These are phyloP conservation scores for Caenorhabditis panamensis DNA, from an alignment of 2,888 invertebrate species.

Conservation along the genomic window DNA sequence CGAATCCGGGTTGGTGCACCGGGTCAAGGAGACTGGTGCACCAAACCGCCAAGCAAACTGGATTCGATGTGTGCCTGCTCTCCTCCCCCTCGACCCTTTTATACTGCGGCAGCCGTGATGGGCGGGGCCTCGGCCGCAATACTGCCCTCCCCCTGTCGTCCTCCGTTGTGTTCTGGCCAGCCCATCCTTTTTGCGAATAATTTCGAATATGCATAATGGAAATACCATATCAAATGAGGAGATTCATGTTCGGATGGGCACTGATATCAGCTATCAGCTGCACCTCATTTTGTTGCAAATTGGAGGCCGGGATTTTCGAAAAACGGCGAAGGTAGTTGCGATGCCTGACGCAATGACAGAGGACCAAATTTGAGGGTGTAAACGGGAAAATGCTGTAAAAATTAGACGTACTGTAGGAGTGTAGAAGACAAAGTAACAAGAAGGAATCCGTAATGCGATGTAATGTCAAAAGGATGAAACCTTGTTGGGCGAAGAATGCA, in stretches of 20 bases:
- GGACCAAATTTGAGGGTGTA: slow-evolving; percentile 34
- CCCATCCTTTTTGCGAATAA: slow-evolving; percentile 59
- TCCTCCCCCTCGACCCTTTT: slow-evolving; percentile 56
- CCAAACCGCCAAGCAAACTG: slow-evolving; percentile 56
- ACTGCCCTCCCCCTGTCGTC: slow-evolving; percentile 52
- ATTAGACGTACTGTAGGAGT: slow-evolving; percentile 24
- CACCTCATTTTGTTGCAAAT: slow-evolving; percentile 21
- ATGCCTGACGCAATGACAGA: slow-evolving; percentile 25
- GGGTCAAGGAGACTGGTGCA: slow-evolving; percentile 21
- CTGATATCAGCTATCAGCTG: slow-evolving; percentile 20
- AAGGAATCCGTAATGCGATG: slow-evolving; percentile 4
- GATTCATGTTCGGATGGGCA: slow-evolving; percentile 3
- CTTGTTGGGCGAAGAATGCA: slow-evolving; percentile 13
- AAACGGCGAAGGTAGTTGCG: slow-evolving; percentile 13
- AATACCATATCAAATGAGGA: slow-evolving; percentile 16
- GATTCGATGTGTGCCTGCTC: slow-evolving; percentile 63
- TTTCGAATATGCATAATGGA: slow-evolving; percentile 42
- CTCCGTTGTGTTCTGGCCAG: slow-evolving; percentile 36
- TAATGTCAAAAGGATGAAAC: background rate
- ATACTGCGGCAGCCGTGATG: slow-evolving; percentile 45
- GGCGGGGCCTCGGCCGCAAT: slow-evolving; percentile 46
- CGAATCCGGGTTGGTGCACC: slow-evolving; percentile 39
- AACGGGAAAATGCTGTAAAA: slow-evolving; percentile 17
- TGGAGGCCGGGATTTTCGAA: slow-evolving; percentile 38
- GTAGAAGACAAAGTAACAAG: background rate